Percentiles rank a stretch among this genome's conserved stretches.
Evolutionary conservation across 2,888 invertebrate species (phyloP).

Genomic region (Tipula helvola): DNA sequence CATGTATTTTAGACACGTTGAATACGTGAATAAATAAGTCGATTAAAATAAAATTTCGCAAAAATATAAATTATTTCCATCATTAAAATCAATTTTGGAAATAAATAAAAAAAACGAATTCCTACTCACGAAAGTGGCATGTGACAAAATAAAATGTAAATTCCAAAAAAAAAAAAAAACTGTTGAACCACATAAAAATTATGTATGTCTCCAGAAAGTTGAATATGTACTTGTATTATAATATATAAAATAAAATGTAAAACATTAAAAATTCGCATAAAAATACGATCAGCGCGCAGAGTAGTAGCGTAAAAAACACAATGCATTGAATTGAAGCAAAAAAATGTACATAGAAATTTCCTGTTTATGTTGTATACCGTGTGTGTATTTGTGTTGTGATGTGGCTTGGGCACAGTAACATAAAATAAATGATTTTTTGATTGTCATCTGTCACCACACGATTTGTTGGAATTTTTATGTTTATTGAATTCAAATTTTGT

Average conservation of each 20-base stretch:
- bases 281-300: neutral
- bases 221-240: neutral
- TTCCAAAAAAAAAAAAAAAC: neutral
- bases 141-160: neutral
- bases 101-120: neutral
- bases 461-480: neutral
- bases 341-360: neutral
- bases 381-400: neutral
- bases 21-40: too few species aligned
- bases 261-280: neutral
- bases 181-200: neutral
- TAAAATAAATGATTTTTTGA: constrained; percentile 4
- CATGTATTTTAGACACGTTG: too few species aligned
- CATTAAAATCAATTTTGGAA: neutral
- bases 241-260: neutral
- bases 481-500: neutral
- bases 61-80: neutral
- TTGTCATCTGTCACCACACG: constrained; percentile 4
- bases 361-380: neutral
- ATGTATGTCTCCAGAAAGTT: neutral
- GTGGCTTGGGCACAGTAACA: neutral
- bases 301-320: neutral
- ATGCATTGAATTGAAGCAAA: neutral
- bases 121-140: neutral
- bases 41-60: neutral